phyloP scores from a whole-genome alignment of 2,888 invertebrate genomes.

The Amiota communis region DNA sequence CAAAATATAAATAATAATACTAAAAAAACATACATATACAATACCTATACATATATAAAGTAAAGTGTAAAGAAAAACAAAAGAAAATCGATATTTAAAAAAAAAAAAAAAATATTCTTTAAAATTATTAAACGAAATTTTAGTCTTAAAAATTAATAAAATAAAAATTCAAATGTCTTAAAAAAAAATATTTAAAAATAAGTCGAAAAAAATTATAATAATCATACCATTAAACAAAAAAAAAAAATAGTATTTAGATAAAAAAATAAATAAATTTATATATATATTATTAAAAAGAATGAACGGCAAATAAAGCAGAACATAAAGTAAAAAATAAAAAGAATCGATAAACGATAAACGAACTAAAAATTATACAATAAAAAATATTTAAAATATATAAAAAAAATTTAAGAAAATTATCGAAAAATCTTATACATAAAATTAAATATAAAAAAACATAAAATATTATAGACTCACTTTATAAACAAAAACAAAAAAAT shows the following conservation, averaged over 20 bases:
- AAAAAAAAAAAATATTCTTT: constrained; percentile 34
- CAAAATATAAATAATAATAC: neutral
- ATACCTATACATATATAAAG: constrained; percentile 36
- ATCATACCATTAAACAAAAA: constrained; percentile 20
- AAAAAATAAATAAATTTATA: constrained; percentile 29
- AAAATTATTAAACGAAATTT: constrained; percentile 48
- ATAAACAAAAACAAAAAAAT: constrained; percentile 29
- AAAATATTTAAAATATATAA: constrained; percentile 63
- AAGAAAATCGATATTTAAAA: constrained; percentile 58
- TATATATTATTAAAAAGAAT: constrained; percentile 28
- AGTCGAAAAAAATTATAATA: constrained; percentile 18
- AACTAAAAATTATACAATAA: constrained; percentile 54
- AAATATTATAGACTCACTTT: constrained; percentile 4
- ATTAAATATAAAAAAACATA: constrained; percentile 21
- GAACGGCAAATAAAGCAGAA: constrained; percentile 42
- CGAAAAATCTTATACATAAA: constrained; percentile 39
- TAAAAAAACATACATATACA: neutral
- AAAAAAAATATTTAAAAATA: constrained; percentile 7
- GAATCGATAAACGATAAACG: constrained; percentile 34
- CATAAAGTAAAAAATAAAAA: constrained; percentile 32
- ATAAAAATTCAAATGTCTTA: too few relatives aligned
- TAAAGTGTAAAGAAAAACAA: constrained; percentile 50
- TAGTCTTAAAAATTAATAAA: constrained; percentile 45
- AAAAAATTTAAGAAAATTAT: constrained; percentile 37
- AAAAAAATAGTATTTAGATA: constrained; percentile 11